These are phyloP conservation scores for Diorhabda carinulata DNA, from an alignment of 1,140 invertebrate species.

Conservation along the genomic window DNA sequence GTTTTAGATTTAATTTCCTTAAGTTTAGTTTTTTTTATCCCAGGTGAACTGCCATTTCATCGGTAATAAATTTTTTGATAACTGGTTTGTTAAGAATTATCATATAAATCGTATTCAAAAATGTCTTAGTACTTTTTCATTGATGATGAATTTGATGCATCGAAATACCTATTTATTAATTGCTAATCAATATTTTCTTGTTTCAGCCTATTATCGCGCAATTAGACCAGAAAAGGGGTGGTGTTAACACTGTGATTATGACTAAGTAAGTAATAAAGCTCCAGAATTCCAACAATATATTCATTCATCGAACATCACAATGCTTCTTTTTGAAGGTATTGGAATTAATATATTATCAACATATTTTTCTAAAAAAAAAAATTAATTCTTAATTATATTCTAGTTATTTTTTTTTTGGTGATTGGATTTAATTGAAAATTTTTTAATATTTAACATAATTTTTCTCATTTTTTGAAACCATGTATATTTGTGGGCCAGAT, in stretches of 20 bases:
- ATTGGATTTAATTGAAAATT: constrained; percentile 27
- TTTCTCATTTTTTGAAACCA: constrained; percentile 37
- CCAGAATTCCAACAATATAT: constrained; percentile 24
- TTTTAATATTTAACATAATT: constrained; percentile 24
- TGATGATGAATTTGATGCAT: not conserved
- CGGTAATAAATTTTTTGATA: not conserved
- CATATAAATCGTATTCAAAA: constrained; percentile 9
- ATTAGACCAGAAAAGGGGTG: constrained; percentile 46
- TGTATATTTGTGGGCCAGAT: constrained; percentile 42
- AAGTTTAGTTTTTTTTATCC: no score
- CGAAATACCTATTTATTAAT: no score
- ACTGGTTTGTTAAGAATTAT: constrained; percentile 8
- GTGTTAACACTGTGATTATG: constrained; percentile 45
- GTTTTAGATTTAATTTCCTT: no score
- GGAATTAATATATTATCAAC: constrained; percentile 26
- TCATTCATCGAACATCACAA: constrained; percentile 45
- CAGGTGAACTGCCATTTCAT: no score
- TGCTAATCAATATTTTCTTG: constrained; percentile 24
- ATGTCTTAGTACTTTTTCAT: not conserved
- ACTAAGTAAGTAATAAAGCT: constrained; percentile 44
- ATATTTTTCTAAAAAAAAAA: constrained; percentile 12
- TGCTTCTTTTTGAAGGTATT: constrained; percentile 43
- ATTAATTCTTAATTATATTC: constrained; percentile 5
- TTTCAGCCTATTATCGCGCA: constrained; percentile 45
- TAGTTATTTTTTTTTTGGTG: constrained; percentile 28